Evolutionary conservation across 2,888 invertebrate genomes (phyloP), one percentile per base, ranked within the genome.

Genomic region (Hylaea fasciaria): DNA sequence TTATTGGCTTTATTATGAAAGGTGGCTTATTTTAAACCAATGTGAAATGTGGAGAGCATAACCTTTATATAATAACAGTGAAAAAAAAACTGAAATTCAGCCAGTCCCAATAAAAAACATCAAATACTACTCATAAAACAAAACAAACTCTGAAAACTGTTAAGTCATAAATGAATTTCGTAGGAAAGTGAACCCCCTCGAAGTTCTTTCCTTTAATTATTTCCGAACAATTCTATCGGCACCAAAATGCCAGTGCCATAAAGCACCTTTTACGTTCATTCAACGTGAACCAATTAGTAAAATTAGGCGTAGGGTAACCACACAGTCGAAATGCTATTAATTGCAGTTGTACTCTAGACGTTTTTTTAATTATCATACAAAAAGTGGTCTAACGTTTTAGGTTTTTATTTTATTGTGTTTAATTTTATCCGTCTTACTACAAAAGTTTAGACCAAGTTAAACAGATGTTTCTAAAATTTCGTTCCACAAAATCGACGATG

Each of bases 201-300:
- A 68, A 68, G 74, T 78, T 78, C 74, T 79, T 73, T 70, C 72
- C 71, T 80, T 81, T 80, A 83, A 84, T 83, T 81, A 83, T 82
- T 83, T 77, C 73, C 69, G 75, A 82, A 76, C 76, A 76, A 76
- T 78, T 73, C 74, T 67, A 70, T 73, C 68, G 70, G 70, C 65
- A 62, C 71, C 74, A 69, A 77, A 82, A 80, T 74, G 73, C 72
- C 69, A 29, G 43, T 28, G 35, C 59, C 55, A 72, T 71, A 81
- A 78, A 77, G 78, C 77, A 78, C 80, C 80, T 83, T 82, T 83
- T 78, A 77, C 32, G 73, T 73, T 64, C 78, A 82, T 81, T 85
- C 78, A 77, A 47, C 74, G 72, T 64, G 69, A 79, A 83, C 81
- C 85, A 85, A 86, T 86, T 86, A 85, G 79, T 74, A 76, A 78